Evolutionary conservation across 2,113 vertebrate genomes (phyloP), one percentile per base, ranked within the genome.

Genomic region (Hyaena hyaena): DNA sequence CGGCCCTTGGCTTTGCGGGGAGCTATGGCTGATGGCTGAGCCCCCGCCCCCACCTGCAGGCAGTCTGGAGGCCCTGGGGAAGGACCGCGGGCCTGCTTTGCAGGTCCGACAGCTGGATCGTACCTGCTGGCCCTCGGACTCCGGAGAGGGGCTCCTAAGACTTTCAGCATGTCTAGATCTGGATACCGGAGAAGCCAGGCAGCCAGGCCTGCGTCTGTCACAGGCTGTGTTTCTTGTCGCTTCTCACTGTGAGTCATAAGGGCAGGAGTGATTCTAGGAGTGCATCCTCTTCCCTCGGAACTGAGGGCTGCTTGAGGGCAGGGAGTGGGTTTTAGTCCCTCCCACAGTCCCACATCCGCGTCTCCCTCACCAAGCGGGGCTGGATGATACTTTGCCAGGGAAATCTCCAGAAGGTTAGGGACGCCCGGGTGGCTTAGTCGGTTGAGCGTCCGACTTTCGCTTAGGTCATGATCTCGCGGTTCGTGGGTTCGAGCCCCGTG

Each of bases 251-350:
- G 63, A 43, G 53, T 55, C 65, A 2, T 12, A 17, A 23, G 65
- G n/a, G 19, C 0, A 2, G 63, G 26, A n/a, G 14, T 31, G 53
- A 11, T 5, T 8, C 53, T 2, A 33, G 31, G 12, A 53, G 33
- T 1, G 10, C 39, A 10, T 28, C 39, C 53, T 90, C 63, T 24
- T 58, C 11, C 26, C 15, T 76, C 66, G 10, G 9, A 28, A 55
- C 26, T 12, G 28, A 9, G 24, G 50, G 66, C 35, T 45, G 21
- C 11, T 1, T 23, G 39, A 68, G 23, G 76, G 68, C 77, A 74
- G 43, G 66, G 23, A 53, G 35, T 31, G 31, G 45, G 45, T 35
- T 69, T 48, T 4, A 23, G 63, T 14, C 5, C 5, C 16, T 6
- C 9, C 4, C 4, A 5, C 17, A 73, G 35, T 23, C 23, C 16